Base-by-base conservation (phyloP, 2,888 invertebrate species). In the Halocaridina rubra region DNA sequence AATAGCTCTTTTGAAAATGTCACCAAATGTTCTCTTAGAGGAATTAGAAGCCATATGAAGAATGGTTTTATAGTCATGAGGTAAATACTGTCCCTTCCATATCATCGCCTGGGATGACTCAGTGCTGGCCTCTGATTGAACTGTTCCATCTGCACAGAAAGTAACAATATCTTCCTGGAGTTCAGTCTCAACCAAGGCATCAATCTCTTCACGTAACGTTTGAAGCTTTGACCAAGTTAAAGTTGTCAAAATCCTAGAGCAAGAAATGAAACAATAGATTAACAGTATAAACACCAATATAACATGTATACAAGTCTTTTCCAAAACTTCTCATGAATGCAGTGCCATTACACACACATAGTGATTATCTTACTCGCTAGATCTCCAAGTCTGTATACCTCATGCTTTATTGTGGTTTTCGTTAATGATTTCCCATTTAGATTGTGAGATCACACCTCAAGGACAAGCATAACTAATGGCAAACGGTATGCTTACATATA, bases 1-100 rank as follows among this genome's bases (percentile, higher is more conserved):
- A 29, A 91, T 89, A 1, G 90, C 89, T 8, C 91, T 89, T 80
- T 90, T 90, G 3, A 92, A 89, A 88, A 91, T 90, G 72, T 91
- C 90, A 10, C 87, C 84, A 33, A 88, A 86, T 8, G 79, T 32
- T 27, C 86, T 33, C 67, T 84, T 80, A 32, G 39, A 57, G 8
- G 84, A 46, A 71, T 86, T 86, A 19, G 85, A 59, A 24, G 76
- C 61, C 27, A 86, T 81, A 71, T 86, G 72, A 39, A 86, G 84
- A n/a, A 86, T 78, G 7, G 87, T 74, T 19, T 30, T 57, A 78
- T 88, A 88, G 32, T 87, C 86, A 22, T 78, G 67, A n/a, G 86
- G 33, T 19, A 53, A 79, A 64, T 88, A 88, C 32, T 67, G 71
- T n/a, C 81, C 86, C n/a, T 84, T 59, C 85, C 84, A 80, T 13